Base-by-base conservation (phyloP, 1,140 invertebrate genomes). In the Fopius arisanus region DNA sequence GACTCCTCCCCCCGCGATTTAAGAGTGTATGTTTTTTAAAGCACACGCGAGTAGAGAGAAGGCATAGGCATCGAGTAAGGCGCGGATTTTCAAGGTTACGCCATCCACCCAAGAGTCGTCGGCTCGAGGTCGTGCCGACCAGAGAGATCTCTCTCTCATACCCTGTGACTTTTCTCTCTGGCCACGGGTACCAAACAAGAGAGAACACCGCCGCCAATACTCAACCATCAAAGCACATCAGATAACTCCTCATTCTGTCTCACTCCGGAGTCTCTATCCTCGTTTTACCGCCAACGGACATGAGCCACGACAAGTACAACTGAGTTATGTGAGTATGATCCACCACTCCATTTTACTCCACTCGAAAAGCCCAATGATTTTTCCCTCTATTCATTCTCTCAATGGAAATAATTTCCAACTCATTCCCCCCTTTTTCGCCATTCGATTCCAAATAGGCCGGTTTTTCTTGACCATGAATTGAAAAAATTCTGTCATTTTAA, bases 51-150 rank as follows among this genome's bases (percentile, higher is more conserved):
- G n/a, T n/a, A n/a, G n/a, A n/a, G 74, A 73, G 63, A 71, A 43
- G 63, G 71, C 19, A 78, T 67, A 77, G 73, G 68, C 73, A 73
- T 75, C 70, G 77, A 77, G 33, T 37, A 76, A 77, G 43, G 77
- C 74, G 75, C 73, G 77, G 41, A 66, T 37, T 75, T 77, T 79
- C 78, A 78, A 79, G 77, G 77, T 79, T 79, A 79, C 72, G 29
- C 75, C 51, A 63, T 48, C 29, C 48, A 70, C 73, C 14, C 72
- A 72, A 77, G 75, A 77, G 48, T 29, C 28, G 66, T 67, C 51
- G 66, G 70, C 63, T 69, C 75, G 74, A 79, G 75, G 77, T 77
- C 78, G 75, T 75, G 70, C 43, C 73, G 40, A 40, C 62, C 37
- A 70, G 63, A 66, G 65, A 78, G 67, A 74, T 74, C 51, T 74